These are phyloP conservation scores for Adelges cooleyi DNA, from an alignment of 1,140 invertebrate genomes.

Conservation along the genomic window DNA sequence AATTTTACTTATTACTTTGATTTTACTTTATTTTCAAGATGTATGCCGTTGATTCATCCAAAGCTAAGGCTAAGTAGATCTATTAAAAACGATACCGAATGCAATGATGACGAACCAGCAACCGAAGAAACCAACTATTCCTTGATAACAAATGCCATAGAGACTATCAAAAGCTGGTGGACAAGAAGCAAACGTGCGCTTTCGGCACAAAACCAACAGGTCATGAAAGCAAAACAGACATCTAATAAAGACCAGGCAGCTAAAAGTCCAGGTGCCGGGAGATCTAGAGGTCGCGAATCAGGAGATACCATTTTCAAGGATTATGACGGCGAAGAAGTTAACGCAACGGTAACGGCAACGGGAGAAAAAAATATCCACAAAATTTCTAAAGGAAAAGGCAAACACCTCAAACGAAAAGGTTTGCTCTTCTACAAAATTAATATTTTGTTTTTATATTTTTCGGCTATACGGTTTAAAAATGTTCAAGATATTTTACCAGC, in stretches of 20 bases:
- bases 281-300: slow-evolving; percentile 1
- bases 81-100: background rate
- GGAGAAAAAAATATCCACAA: slow-evolving; percentile 3
- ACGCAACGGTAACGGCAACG: background rate
- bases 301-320: background rate
- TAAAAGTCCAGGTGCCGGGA: background rate
- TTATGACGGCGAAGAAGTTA: slow-evolving; percentile 11
- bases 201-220: slow-evolving; percentile 21
- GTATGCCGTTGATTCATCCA: background rate
- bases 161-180: background rate
- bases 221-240: slow-evolving; percentile 22
- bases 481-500: too few species aligned
- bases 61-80: slow-evolving; percentile 15
- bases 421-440: background rate
- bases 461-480: too few species aligned
- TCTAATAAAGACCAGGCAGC: slow-evolving; percentile 21
- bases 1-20: too few species aligned
- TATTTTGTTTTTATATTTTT: too few species aligned
- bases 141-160: background rate
- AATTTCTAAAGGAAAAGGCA: slow-evolving; percentile 11
- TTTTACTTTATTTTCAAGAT: too few species aligned
- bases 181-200: slow-evolving; percentile 19
- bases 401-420: slow-evolving; percentile 22
- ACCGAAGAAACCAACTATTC: background rate
- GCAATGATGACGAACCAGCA: background rate